Base-by-base conservation (phyloP, 2,797 vertebrate genomes). In the Luscinia megarhynchos region DNA sequence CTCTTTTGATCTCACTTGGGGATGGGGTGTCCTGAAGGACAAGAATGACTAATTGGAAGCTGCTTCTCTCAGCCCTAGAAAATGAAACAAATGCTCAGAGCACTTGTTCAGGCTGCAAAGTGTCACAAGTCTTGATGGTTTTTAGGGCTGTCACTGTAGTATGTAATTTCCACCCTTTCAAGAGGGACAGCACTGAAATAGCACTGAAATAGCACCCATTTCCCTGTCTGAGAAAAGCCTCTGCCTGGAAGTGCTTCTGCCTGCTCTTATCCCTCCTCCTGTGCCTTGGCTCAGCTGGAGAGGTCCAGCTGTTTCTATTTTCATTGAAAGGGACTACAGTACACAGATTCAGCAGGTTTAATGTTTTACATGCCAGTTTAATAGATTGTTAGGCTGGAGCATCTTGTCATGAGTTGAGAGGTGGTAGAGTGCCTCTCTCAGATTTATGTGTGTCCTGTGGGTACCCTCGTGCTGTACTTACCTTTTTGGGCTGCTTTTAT, bases 291-390 rank as follows among this genome's bases (percentile, higher is more conserved):
- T 79, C 3, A 3, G 77, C 63, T 93, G 59, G 20, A 84, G 67
- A 82, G 22, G 54, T 79, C 90, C 93, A 87, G 74, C 85, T 91
- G 63, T 64, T 91, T 45, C 67, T 67, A 2, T 83, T 93, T 77
- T 50, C 57, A 36, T 15, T 54, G 74, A 51, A 79, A 74, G 38
- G 27, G 30, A 19, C 58, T 48, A 1, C 12, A 79, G 69, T 3
- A 63, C 43, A 57, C 30, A 73, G 45, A 64, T 82, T 58, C 63
- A 80, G 53, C 46, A 86, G 50, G 59, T 84, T 91, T 70, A 64
- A 61, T 58, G 46, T 17, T 93, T 84, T 80, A 82, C 45, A 32
- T 67, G 45, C 67, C 67, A 72, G 41, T 53, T 74, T 82, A 77
- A 77, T 66, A 41, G 61, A 70, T 51, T 27, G 57, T 48, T 69